phyloP scores from a whole-genome alignment of 2,113 vertebrate species.

The Perca schrenkii region DNA sequence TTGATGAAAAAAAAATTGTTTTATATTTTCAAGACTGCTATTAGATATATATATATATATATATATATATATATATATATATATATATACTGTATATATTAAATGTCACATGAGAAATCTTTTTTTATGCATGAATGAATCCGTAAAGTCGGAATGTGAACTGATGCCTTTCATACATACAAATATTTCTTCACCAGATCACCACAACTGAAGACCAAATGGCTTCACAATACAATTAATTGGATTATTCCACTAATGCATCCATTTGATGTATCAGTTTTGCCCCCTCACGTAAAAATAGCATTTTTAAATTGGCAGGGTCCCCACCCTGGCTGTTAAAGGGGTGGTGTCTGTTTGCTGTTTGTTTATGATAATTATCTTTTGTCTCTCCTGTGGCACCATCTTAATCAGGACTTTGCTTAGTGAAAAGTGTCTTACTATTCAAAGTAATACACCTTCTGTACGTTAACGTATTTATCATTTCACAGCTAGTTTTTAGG shows the following conservation, averaged over 20 bases:
- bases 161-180: conserved; percentile 49
- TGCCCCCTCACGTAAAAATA: conserved; percentile 30
- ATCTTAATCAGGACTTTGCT: conserved; percentile 8
- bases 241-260: conserved; percentile 56
- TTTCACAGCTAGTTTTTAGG: neutral
- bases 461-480: neutral
- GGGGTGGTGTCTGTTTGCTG: conserved; percentile 37
- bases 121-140: conserved; percentile 6
- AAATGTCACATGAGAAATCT: neutral
- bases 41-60: neutral
- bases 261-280: conserved; percentile 49
- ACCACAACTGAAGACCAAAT: conserved; percentile 36
- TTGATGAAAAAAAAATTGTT: neutral
- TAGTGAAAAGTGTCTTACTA: neutral
- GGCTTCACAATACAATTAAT: conserved; percentile 49
- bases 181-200: conserved; percentile 43
- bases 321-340: neutral
- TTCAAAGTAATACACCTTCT: neutral
- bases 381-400: neutral
- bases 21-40: neutral
- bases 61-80: neutral
- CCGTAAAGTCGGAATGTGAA: conserved; percentile 8
- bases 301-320: conserved; percentile 25
- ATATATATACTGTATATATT: neutral
- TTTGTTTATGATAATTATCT: conserved; percentile 28